Conservation (phyloP, 1,140 invertebrate genomes). For the Zaprionus lachaisei region DNA sequence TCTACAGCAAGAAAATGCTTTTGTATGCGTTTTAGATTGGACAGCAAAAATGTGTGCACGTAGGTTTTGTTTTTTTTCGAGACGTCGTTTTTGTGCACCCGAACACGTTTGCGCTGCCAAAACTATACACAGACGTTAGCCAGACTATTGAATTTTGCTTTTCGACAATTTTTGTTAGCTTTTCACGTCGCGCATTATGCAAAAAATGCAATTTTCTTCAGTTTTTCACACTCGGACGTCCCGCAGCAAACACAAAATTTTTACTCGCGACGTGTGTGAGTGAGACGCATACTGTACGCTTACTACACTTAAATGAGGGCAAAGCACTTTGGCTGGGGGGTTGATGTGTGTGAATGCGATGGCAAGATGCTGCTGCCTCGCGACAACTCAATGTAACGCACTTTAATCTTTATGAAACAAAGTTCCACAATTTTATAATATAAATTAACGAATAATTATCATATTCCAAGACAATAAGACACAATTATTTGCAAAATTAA, state of each 20-base stretch:
- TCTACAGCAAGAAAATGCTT: conserved; percentile 75
- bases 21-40: conserved; percentile 78
- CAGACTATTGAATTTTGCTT: conserved; percentile 74
- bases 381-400: conserved; percentile 27
- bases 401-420: conserved; percentile 2
- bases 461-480: background rate
- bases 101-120: conserved; percentile 72
- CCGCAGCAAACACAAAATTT: conserved; percentile 70
- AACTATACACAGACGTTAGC: conserved; percentile 68
- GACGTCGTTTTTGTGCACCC: conserved; percentile 75
- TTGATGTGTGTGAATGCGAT: conserved; percentile 53
- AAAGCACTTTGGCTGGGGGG: conserved; percentile 63
- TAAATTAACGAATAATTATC: background rate
- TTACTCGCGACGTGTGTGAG: conserved; percentile 68
- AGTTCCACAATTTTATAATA: background rate
- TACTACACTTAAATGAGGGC: conserved; percentile 75
- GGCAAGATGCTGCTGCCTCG: conserved; percentile 33
- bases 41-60: conserved; percentile 75
- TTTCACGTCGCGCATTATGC: conserved; percentile 83
- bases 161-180: conserved; percentile 78
- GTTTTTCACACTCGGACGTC: conserved; percentile 74
- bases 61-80: conserved; percentile 73
- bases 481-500: background rate
- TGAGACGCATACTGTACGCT: conserved; percentile 66
- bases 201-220: conserved; percentile 82